Evolutionary conservation across 2,797 vertebrate genomes (phyloP).

Genomic region (Neosilurus mollespiculum): DNA sequence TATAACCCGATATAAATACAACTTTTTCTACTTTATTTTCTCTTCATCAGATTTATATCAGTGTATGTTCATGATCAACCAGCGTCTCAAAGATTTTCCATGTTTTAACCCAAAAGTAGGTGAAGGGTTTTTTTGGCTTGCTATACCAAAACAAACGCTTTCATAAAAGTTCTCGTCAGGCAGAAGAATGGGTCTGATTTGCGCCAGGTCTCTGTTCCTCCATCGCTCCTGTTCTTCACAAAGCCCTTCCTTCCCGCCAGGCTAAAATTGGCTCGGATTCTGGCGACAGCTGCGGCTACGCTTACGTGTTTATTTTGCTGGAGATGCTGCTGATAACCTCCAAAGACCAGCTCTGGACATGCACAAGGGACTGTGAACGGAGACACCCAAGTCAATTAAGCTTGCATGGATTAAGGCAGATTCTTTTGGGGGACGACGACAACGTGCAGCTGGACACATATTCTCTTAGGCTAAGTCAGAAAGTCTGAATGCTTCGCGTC

Average conservation of each 20-base stretch:
- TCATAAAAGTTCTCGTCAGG: constrained; percentile 15
- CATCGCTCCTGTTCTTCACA: constrained; percentile 62
- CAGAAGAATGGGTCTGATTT: constrained; percentile 17
- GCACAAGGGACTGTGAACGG: constrained; percentile 18
- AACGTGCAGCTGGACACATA: background rate
- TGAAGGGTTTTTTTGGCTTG: background rate
- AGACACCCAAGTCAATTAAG: constrained; percentile 13
- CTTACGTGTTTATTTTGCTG: constrained; percentile 65
- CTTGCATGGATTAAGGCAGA: constrained; percentile 20
- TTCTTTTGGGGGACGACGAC: background rate
- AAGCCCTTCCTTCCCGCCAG: constrained; percentile 71
- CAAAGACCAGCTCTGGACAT: constrained; percentile 12
- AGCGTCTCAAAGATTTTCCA: background rate
- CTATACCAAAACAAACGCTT: background rate
- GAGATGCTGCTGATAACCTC: constrained; percentile 27
- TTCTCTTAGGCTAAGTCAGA: background rate
- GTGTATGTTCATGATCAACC: background rate
- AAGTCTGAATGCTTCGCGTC: background rate
- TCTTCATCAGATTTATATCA: background rate
- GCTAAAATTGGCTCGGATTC: constrained; percentile 68
- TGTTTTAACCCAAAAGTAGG: background rate
- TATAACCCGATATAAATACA: background rate
- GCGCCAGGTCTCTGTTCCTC: constrained; percentile 46
- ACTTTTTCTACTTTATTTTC: background rate
- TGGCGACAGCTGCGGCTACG: constrained; percentile 63